Conservation (phyloP, 2,113 vertebrate genomes). For the Motacilla alba region DNA sequence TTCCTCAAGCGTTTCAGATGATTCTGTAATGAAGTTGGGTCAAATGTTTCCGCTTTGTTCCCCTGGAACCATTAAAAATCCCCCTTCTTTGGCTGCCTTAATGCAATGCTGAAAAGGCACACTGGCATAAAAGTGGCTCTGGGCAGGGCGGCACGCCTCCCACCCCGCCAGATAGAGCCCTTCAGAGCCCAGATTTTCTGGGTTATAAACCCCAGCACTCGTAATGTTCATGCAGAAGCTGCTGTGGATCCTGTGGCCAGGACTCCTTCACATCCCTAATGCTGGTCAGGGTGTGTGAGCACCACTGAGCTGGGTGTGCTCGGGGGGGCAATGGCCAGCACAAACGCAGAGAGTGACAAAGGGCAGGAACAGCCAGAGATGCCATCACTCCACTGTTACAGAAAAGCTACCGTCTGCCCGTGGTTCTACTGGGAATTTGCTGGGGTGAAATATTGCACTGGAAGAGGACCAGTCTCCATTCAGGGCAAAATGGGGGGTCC, state of each 20-base stretch:
- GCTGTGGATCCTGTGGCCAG: rapidly evolving
- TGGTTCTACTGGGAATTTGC: not conserved
- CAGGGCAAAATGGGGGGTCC: not conserved
- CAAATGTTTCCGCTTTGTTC: conserved; percentile 62
- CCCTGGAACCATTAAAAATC: conserved; percentile 45
- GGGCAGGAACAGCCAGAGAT: not conserved
- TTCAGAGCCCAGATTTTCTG: conserved; percentile 33
- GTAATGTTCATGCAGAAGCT: not conserved
- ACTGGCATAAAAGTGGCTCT: conserved; percentile 50
- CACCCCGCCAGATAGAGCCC: not conserved
- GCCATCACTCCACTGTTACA: rapidly evolving
- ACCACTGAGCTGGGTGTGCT: rapidly evolving
- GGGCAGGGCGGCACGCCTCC: conserved; percentile 57
- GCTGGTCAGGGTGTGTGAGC: rapidly evolving
- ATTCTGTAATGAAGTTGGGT: conserved; percentile 58
- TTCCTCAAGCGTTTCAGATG: conserved; percentile 54
- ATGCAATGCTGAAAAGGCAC: conserved; percentile 48
- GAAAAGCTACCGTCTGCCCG: not conserved
- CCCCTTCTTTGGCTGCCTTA: conserved; percentile 29
- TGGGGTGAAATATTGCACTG: not conserved
- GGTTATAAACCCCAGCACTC: not conserved
- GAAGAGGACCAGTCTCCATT: not conserved
- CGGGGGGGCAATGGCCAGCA: rapidly evolving
- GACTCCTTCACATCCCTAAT: not conserved
- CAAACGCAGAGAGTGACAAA: not conserved